Percentiles rank a stretch among this genome's conserved stretches.
phyloP scores from a whole-genome alignment of 2,113 vertebrate genomes.

The Pluvialis apricaria region DNA sequence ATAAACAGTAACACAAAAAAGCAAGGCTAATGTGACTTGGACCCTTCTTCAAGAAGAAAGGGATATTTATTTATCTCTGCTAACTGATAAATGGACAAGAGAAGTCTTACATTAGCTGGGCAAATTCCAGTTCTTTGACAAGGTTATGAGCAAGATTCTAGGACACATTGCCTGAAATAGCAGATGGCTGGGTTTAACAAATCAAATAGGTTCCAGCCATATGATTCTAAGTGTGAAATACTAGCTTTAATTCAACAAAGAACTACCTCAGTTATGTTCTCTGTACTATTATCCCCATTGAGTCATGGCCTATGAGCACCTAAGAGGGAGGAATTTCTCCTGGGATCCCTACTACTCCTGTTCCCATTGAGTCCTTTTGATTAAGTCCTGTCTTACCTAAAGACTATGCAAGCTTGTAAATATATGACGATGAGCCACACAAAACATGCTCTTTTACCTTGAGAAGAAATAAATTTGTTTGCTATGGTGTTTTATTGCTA shows the following conservation, averaged over 20 bases:
- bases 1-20: neutral
- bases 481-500: neutral
- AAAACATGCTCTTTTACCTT: neutral
- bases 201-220: neutral
- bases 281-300: neutral
- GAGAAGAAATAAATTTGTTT: neutral
- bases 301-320: neutral
- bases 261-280: neutral
- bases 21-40: neutral
- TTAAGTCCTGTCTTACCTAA: neutral
- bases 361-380: neutral
- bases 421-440: neutral
- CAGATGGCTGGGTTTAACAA: neutral
- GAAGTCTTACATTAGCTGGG: neutral
- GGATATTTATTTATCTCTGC: neutral
- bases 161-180: neutral
- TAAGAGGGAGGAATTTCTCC: neutral
- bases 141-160: neutral
- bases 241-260: neutral
- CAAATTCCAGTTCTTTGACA: neutral
- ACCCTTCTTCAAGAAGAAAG: neutral
- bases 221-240: neutral
- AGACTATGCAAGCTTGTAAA: neutral
- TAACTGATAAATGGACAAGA: neutral
- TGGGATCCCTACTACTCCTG: neutral